Evolutionary conservation across 2,113 vertebrate genomes (phyloP), one percentile per base, ranked within the genome.

Genomic region (Clarias gariepinus): DNA sequence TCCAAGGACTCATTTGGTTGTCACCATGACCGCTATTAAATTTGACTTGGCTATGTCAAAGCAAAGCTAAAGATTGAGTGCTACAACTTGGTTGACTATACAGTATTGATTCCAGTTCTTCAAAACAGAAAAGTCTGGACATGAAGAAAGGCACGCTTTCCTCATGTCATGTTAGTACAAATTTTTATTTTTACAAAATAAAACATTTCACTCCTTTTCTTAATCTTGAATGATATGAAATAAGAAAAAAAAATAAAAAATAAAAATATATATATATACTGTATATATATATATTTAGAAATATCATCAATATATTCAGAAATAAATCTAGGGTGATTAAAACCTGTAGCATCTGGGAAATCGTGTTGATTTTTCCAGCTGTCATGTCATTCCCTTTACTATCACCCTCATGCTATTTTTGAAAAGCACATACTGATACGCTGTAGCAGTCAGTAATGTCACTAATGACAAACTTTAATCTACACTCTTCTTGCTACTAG

Each of bases 21-120:
- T 61, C n/a, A n/a, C 30, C 10, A 55, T 66, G 63, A 57, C 47
- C 74, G 68, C 19, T 33, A 23, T 53, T 64, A 41, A 36, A 78
- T 61, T 57, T 10, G 15, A 79, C 58, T 53, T 55, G 36, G 73
- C 58, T 28, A 61, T 28, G 3, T 36, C 68, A 33, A 83, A 55
- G 64, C 23, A 53, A 68, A 69, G n/a, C 41, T 19, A 55, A 33
- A 74, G 47, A 15, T 41, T n/a, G 23, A 66, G 33, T 66, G 9
- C 12, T 28, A 66, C n/a, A 66, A 28, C n/a, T n/a, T 28, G 25
- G n/a, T 30, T 66, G 64, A 71, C 7, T 19, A 58, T 60, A 33
- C 73, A 64, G 41, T 85, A 12, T 64, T 61, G 19, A 21, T 61
- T 66, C 25, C n/a, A 77, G 57, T 53, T 85, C 41, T 78, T 85